phyloP scores from a whole-genome alignment of 2,888 invertebrate genomes.

The Buathra laborator region DNA sequence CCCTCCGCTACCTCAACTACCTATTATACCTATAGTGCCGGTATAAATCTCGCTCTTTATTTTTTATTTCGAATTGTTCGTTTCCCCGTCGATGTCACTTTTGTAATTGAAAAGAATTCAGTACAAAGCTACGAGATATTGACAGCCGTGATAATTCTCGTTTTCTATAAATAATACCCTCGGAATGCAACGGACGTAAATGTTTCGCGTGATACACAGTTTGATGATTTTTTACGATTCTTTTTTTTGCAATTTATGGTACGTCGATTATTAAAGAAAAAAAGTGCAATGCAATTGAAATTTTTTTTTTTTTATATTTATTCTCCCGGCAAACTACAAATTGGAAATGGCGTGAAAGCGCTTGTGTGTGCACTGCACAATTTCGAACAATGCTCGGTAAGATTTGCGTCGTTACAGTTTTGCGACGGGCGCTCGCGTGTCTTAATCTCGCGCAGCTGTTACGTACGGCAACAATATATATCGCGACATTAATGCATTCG shows the following conservation, averaged over 20 bases:
- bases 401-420: too few species aligned
- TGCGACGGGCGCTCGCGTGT: not conserved
- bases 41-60: conserved; percentile 67
- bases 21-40: conserved; percentile 52
- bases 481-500: conserved; percentile 73
- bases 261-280: too few species aligned
- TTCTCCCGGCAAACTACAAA: too few species aligned
- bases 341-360: too few species aligned
- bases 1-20: conserved; percentile 58
- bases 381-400: too few species aligned
- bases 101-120: conserved; percentile 59
- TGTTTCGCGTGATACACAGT: not conserved
- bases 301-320: too few species aligned
- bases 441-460: conserved; percentile 12
- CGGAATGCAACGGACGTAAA: conserved; percentile 7
- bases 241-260: not conserved
- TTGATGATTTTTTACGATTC: not conserved
- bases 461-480: conserved; percentile 58
- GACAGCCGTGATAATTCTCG: conserved; percentile 58
- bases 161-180: conserved; percentile 52
- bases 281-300: too few species aligned
- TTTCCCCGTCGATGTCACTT: conserved; percentile 48
- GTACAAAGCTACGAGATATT: conserved; percentile 58
- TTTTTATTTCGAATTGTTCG: conserved; percentile 52
- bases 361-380: too few species aligned